These are phyloP conservation scores for Clanis bilineata DNA, from an alignment of 2,888 invertebrate genomes.

Conservation along the genomic window DNA sequence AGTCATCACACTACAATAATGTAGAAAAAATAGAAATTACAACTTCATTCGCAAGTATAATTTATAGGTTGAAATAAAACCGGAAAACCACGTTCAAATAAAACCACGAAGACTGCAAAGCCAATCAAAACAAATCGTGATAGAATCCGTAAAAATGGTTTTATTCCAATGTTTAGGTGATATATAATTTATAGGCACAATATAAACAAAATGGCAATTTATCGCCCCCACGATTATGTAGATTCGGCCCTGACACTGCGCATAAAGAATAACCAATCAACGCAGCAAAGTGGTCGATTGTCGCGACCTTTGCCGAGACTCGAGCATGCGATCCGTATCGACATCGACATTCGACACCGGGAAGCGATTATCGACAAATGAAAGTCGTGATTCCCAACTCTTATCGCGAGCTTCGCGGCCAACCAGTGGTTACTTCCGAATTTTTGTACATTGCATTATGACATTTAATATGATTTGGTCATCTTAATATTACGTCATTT, in stretches of 20 bases:
- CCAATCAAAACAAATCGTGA: no score
- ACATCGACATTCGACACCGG: slow-evolving; percentile 27
- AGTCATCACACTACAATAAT: no score
- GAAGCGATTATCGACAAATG: slow-evolving; percentile 31
- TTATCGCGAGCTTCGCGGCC: slow-evolving; percentile 31
- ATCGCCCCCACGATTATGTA: neutral
- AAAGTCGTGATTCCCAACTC: slow-evolving; percentile 26
- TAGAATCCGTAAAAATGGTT: no score
- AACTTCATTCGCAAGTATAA: no score
- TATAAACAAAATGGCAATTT: neutral
- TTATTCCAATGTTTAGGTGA: no score
- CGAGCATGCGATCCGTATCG: slow-evolving; percentile 34
- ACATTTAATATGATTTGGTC: neutral
- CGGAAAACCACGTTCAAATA: no score
- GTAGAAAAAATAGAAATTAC: no score
- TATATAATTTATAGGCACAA: no score
- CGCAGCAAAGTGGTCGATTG: neutral
- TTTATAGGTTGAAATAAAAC: no score
- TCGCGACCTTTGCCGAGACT: slow-evolving; percentile 15
- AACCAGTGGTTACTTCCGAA: slow-evolving; percentile 23
- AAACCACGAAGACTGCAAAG: no score
- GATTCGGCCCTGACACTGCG: neutral
- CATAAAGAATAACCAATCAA: slow-evolving; percentile 3
- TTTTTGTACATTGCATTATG: neutral
- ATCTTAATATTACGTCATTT: no score